These are phyloP conservation scores for Stegostoma tigrinum DNA, from an alignment of 2,113 vertebrate species.

Conservation along the genomic window DNA sequence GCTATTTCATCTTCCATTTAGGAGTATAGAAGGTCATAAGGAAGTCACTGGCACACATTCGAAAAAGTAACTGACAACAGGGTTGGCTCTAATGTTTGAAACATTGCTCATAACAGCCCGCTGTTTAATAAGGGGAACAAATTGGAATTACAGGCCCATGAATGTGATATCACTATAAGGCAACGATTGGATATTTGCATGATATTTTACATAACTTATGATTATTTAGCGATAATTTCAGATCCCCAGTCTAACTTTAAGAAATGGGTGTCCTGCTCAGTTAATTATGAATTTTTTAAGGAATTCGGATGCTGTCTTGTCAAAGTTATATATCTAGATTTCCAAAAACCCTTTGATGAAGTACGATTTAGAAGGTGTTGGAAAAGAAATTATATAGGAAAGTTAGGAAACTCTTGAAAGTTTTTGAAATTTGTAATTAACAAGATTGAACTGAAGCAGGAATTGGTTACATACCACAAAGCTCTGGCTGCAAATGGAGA, in stretches of 20 bases:
- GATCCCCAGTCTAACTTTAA: background rate
- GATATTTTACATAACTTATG: background rate
- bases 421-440: background rate
- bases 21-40: background rate
- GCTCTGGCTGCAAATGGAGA: background rate
- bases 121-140: background rate
- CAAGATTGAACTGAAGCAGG: background rate
- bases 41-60: background rate
- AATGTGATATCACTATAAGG: background rate
- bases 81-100: background rate
- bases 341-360: background rate
- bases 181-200: background rate
- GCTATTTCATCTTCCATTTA: background rate
- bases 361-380: background rate
- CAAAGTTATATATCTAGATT: background rate
- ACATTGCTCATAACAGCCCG: background rate
- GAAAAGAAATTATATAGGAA: background rate
- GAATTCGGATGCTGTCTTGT: background rate
- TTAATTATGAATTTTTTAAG: background rate
- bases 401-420: background rate
- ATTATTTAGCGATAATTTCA: background rate
- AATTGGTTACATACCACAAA: background rate
- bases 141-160: background rate
- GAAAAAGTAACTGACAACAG: background rate
- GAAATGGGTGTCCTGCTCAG: background rate